Evolutionary conservation across 2,888 invertebrate species (phyloP).

Genomic region (Laspeyria flexula): DNA sequence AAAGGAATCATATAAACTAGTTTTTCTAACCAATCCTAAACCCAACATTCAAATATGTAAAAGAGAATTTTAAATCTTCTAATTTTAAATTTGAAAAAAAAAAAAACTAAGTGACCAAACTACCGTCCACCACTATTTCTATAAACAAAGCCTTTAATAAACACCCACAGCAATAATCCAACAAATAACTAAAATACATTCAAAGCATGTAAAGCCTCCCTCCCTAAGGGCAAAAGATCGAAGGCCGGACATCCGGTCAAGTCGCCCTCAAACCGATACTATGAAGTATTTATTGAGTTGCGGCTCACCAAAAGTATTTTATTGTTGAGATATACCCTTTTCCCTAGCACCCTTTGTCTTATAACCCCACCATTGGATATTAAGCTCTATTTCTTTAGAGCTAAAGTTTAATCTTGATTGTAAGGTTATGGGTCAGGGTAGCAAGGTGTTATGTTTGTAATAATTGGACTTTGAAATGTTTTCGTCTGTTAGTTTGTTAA

Average conservation of each 20-base stretch:
- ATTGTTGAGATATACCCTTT: conserved; percentile 80
- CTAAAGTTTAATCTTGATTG: conserved; percentile 42
- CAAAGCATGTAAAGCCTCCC: conserved; percentile 61
- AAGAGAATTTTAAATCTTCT: no score
- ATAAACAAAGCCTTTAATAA: conserved; percentile 31
- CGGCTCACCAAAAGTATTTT: conserved; percentile 82
- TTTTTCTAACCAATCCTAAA: no score
- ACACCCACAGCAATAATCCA: conserved; percentile 47
- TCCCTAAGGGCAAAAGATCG: conserved; percentile 77
- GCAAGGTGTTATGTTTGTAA: conserved; percentile 71
- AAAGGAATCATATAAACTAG: no score
- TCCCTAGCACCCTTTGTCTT: conserved; percentile 53
- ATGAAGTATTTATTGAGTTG: conserved; percentile 86
- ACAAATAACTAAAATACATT: conserved; percentile 62
- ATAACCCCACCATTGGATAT: conserved; percentile 27
- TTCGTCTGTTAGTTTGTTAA: conserved; percentile 69
- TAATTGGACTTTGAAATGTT: conserved; percentile 75
- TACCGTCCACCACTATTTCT: conserved; percentile 20
- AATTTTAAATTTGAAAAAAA: no score
- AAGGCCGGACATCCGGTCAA: conserved; percentile 80
- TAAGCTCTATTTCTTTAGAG: conserved; percentile 30
- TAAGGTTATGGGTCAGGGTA: conserved; percentile 37
- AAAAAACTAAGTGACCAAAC: no score
- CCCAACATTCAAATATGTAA: no score
- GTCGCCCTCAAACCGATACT: conserved; percentile 80